Percentiles rank a stretch among this genome's conserved stretches.
Evolutionary conservation across 2,113 vertebrate genomes (phyloP).

Genomic region (Gambusia holbrooki): DNA sequence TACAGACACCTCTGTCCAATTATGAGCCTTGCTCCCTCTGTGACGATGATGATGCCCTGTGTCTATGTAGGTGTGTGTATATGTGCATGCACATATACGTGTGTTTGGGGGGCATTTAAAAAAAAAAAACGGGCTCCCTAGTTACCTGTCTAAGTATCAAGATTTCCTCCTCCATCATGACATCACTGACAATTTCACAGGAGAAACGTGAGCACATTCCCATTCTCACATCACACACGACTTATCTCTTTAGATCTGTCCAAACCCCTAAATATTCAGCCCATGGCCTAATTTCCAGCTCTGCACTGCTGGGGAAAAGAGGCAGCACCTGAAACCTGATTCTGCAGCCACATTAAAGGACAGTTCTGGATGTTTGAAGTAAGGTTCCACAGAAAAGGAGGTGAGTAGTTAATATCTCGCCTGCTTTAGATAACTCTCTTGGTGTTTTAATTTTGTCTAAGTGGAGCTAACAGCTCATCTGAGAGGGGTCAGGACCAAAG

Average conservation of each 20-base stretch:
- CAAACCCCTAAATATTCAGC: slow-evolving; percentile 4
- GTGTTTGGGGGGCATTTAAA: slow-evolving; percentile 22
- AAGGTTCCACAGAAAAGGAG: neutral
- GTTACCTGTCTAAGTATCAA: slow-evolving; percentile 65
- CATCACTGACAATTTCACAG: slow-evolving; percentile 60
- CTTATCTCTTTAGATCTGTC: slow-evolving; percentile 10
- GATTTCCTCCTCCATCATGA: slow-evolving; percentile 53
- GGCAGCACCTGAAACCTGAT: slow-evolving; percentile 41
- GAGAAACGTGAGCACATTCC: neutral
- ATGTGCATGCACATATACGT: neutral
- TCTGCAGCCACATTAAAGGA: neutral
- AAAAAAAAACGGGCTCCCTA: slow-evolving; percentile 46
- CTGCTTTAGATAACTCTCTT: neutral
- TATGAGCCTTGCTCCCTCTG: slow-evolving; percentile 77
- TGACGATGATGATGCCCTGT: slow-evolving; percentile 70
- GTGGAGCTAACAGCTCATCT: neutral
- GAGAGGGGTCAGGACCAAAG: neutral
- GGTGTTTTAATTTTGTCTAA: neutral
- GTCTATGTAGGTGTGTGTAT: slow-evolving; percentile 27
- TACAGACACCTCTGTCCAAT: slow-evolving; percentile 84
- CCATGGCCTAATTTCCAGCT: slow-evolving; percentile 16
- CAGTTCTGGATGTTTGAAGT: neutral
- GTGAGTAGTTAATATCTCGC: too few species aligned
- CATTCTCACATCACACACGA: neutral
- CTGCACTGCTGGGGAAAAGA: slow-evolving; percentile 7